A percentile compares a stretch with the other conserved stretches of the same genome.
Evolutionary conservation across 2,797 vertebrate species (phyloP).

Genomic region (Epinephelus malabaricus): DNA sequence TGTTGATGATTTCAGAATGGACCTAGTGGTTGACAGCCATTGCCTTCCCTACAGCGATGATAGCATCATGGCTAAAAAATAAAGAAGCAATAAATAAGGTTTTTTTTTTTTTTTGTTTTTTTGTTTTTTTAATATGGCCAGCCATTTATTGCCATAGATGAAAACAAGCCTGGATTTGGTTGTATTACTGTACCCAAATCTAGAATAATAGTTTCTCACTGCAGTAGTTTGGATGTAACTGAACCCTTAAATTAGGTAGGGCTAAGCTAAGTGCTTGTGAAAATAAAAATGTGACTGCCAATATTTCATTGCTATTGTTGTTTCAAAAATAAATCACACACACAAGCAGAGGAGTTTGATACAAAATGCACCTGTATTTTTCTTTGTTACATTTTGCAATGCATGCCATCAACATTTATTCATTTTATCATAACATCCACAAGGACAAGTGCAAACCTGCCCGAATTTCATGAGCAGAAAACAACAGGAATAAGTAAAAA

Average conservation of each 20-base stretch:
- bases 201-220: neutral
- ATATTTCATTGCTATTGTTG: neutral
- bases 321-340: neutral
- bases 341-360: conserved; percentile 55
- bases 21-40: neutral
- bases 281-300: neutral
- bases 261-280: neutral
- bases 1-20: neutral
- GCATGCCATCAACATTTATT: conserved; percentile 81
- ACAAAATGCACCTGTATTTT: conserved; percentile 79
- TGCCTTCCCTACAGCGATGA: neutral
- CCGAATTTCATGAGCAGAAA: conserved; percentile 75
- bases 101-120: too few species aligned
- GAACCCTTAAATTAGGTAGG: conserved; percentile 1
- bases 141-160: neutral
- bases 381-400: conserved; percentile 78
- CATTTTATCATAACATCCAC: conserved; percentile 74
- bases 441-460: conserved; percentile 86
- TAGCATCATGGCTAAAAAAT: neutral
- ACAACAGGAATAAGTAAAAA: conserved; percentile 64
- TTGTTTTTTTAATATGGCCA: too few species aligned
- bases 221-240: neutral
- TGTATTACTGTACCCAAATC: neutral
- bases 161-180: neutral
- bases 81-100: neutral